Conservation (phyloP, 2,113 vertebrate genomes). For the Siniperca knerii region DNA sequence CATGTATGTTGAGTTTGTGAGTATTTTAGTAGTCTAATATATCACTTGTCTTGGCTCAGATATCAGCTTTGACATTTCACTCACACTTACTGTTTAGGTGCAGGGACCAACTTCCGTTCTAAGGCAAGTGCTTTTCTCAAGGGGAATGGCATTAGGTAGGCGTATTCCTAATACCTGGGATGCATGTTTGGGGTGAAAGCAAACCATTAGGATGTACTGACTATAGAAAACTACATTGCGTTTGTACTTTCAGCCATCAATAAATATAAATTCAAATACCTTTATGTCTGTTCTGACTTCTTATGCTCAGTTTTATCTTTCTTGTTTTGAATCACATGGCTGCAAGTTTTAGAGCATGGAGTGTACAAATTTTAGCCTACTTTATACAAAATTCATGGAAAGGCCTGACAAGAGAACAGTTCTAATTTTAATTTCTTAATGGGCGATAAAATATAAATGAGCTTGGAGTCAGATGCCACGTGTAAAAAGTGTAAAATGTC, state of each 20-base stretch:
- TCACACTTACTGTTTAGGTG: neutral
- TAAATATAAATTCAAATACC: conserved; percentile 55
- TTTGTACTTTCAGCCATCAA: conserved; percentile 48
- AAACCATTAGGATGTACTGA: neutral
- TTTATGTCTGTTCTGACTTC: neutral
- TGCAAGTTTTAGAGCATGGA: neutral
- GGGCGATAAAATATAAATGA: neutral
- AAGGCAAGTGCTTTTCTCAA: neutral
- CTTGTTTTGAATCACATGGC: neutral
- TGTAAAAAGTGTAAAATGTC: neutral
- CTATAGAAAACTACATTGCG: neutral
- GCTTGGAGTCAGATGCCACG: neutral
- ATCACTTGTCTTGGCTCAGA: neutral
- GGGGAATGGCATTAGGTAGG: neutral
- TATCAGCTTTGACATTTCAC: conserved; percentile 10
- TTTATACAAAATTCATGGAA: neutral
- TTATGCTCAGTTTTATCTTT: neutral
- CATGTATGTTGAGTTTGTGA: neutral
- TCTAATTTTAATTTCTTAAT: neutral
- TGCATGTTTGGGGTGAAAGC: neutral
- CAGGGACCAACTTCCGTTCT: neutral
- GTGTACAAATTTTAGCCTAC: neutral
- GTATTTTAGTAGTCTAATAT: neutral
- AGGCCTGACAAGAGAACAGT: neutral
- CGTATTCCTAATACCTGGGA: neutral